phyloP scores from a whole-genome alignment of 2,797 vertebrate species.

The Orestias chungarensis region DNA sequence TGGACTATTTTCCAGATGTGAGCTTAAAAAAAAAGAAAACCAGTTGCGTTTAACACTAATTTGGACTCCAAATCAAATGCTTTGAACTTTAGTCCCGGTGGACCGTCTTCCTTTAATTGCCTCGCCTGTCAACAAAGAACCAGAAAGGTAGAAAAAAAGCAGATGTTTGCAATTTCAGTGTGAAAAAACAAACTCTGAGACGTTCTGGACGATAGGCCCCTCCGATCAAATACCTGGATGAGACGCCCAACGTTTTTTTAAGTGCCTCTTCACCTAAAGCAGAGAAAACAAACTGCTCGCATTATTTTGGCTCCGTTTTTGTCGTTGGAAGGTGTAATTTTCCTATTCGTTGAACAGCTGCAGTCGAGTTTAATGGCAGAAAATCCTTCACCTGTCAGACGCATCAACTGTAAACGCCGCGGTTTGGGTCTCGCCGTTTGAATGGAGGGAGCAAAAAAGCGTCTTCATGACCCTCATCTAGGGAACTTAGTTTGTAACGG shows the following conservation, averaged over 20 bases:
- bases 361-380: constrained; percentile 40
- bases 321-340: constrained; percentile 54
- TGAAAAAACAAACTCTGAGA: constrained; percentile 23
- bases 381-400: constrained; percentile 49
- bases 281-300: constrained; percentile 14
- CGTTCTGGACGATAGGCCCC: constrained; percentile 7
- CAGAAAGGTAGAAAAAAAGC: constrained; percentile 11
- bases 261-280: constrained; percentile 34
- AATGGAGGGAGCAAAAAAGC: constrained; percentile 33
- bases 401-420: constrained; percentile 45
- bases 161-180: constrained; percentile 25
- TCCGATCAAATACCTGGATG: constrained; percentile 13
- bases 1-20: constrained; percentile 39
- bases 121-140: not conserved
- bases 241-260: constrained; percentile 31
- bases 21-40: constrained; percentile 19
- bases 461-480: constrained; percentile 15
- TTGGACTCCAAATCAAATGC: not conserved
- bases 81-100: constrained; percentile 17
- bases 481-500: not conserved
- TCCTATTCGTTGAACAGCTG: constrained; percentile 40
- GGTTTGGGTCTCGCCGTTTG: constrained; percentile 27
- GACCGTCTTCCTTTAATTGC: constrained; percentile 5
- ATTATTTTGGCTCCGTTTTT: constrained; percentile 33
- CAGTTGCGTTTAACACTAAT: constrained; percentile 8